Base-by-base conservation (phyloP, 1,140 invertebrate species). In the Ceratitis capitata region DNA sequence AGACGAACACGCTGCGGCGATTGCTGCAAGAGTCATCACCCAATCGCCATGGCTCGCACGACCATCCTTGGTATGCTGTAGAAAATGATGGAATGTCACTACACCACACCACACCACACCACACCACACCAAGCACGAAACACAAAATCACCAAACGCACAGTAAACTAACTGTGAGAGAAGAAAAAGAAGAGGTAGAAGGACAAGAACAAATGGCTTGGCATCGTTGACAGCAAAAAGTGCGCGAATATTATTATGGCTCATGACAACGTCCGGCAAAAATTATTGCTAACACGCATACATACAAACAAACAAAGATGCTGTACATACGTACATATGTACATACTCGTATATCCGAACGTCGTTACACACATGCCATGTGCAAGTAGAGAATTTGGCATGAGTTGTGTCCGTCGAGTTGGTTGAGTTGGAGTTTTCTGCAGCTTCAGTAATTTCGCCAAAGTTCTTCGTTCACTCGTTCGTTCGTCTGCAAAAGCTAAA, bases 221-320 rank as follows among this genome's bases (percentile, higher is more conserved):
- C 51, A 53, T 19, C 51, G n/a, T 16, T 32, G 61, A 6, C 61
- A 69, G 29, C 32, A 69, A 35, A 69, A 45, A n/a, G 42, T 78
- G 69, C 69, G 69, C 69, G 69, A 78, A 78, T 78, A 45, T 78
- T 78, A 78, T 78, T 78, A 78, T 78, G 19, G 69, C 69, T 78
- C 39, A 78, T 78, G 39, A 78, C 69, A 78, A 78, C 69, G 69
- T 78, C 69, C 69, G 32, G 69, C 39, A 42, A 45, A 26, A 78
- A 45, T 45, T 45, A 78, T 35, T 78, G 39, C 1, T 7, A 78
- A 29, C 56, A 74, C 42, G 4, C 14, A 32, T 1, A 56, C 26
- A 74, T 6, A 39, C 29, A 6, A 29, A 39, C 56, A 61, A 10
- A 61, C n/a, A n/a, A n/a, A n/a, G n/a, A n/a, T n/a, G n/a, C n/a